Evolutionary conservation across 2,113 vertebrate species (phyloP), one percentile per base, ranked within the genome.

Genomic region (Syngnathoides biaculeatus): DNA sequence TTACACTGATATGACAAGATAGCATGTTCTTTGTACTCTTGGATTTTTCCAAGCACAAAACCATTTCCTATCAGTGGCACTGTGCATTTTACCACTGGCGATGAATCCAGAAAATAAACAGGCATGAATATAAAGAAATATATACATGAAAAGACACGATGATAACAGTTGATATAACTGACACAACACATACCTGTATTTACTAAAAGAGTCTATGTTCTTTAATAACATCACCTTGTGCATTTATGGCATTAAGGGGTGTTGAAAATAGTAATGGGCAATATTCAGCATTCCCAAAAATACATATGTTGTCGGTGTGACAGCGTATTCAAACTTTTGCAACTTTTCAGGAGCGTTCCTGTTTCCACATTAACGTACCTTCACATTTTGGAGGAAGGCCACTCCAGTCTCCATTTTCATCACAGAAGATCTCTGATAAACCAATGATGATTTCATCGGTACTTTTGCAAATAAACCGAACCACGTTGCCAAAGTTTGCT

Each of bases 401-500:
- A 30, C 48, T 87, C 91, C 90, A 91, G 0, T 58, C 2, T 47
- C 86, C 88, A 0, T 20, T 53, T 19, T 88, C 81, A 19, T 77
- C 43, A 59, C 90, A 92, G 15, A 70, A 47, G 20, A 91, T 75
- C 62, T 85, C 75, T 9, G 5, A 0, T 15, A 11, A 0, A 4
- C 87, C 88, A 0, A 0, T 0, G 7, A 91, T 24, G 8, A 81
- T 38, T 9, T 83, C 0, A 14, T 0, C 0, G 5, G 0, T 48
- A 4, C 24, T 67, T 8, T 30, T 76, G 79, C 91, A 92, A 38
- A 79, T 76, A 47, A 92, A 92, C 50, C 57, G 71, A 55, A 92
- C 0, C 24, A 89, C 80, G 42, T 89, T 87, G n/a, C 84, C 84
- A 53, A 27, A 85, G 14, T 48, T 70, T 11, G 84, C 80, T 1